Evolutionary conservation across 2,888 invertebrate species (phyloP).

Genomic region (Andrena bicolor): DNA sequence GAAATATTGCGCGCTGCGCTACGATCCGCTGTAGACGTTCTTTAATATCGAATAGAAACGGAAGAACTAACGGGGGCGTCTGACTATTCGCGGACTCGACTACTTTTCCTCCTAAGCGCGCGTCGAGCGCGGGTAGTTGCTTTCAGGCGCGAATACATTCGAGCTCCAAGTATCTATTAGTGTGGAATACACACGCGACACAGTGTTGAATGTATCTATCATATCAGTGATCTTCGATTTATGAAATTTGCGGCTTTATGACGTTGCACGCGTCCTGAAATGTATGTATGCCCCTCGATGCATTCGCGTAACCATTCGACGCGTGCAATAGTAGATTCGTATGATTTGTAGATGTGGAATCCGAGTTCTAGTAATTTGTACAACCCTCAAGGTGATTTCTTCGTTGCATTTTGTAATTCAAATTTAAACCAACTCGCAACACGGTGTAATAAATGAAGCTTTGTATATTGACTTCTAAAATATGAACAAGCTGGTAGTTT

Average conservation of each 20-base stretch:
- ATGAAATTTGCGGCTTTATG: conserved; percentile 13
- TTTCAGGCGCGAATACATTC: not conserved
- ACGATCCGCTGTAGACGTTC: not conserved
- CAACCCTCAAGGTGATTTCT: no score
- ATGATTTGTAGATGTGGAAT: not conserved
- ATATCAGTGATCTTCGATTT: not conserved
- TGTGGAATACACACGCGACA: not conserved
- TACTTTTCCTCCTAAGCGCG: not conserved
- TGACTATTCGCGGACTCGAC: not conserved
- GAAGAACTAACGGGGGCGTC: not conserved
- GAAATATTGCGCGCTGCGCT: conserved; percentile 40
- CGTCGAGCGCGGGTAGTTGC: not conserved
- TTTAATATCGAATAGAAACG: not conserved
- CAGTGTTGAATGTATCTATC: not conserved
- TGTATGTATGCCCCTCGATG: not conserved
- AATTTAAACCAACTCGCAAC: not conserved
- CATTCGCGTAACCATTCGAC: not conserved
- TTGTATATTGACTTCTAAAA: conserved; percentile 7
- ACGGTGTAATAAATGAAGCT: conserved; percentile 1
- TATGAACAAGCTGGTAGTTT: not conserved
- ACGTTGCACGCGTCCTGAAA: not conserved
- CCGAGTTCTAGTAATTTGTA: not conserved
- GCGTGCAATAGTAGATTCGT: not conserved
- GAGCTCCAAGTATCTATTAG: not conserved
- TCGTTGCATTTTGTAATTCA: not conserved